Evolutionary conservation across 1,140 invertebrate genomes (phyloP).

Genomic region (Ceratosolen solmsi): DNA sequence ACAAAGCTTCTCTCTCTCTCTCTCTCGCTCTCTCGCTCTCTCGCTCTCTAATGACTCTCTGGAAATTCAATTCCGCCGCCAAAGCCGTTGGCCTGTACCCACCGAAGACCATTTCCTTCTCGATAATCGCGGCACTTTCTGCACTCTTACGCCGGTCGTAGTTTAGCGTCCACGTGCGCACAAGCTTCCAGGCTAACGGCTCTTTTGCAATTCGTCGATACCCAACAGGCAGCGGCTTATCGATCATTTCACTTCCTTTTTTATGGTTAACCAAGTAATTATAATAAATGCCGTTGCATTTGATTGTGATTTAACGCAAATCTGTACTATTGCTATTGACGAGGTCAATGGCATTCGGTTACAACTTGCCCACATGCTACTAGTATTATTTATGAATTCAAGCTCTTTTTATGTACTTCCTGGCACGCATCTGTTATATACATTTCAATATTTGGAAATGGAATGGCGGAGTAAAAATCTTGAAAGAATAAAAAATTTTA

Average conservation of each 20-base stretch:
- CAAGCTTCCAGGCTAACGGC: not conserved
- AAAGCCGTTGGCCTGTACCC: conserved; percentile 1
- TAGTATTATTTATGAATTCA: no score
- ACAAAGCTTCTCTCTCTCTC: conserved; percentile 44
- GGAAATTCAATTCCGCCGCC: conserved; percentile 64
- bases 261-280: not conserved
- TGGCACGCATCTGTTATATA: no score
- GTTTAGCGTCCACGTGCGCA: not conserved
- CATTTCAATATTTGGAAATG: no score
- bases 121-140: not conserved
- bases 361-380: not conserved
- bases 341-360: not conserved
- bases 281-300: not conserved
- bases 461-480: no score
- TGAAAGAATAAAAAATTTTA: no score
- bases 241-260: not conserved
- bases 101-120: not conserved
- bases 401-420: no score
- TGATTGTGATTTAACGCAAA: not conserved
- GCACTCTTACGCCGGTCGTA: not conserved
- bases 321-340: not conserved
- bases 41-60: conserved; percentile 57
- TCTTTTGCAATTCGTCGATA: not conserved
- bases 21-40: not conserved
- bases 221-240: not conserved